Evolutionary conservation across 2,113 vertebrate species (phyloP), one percentile per base, ranked within the genome.

Genomic region (Morone saxatilis): DNA sequence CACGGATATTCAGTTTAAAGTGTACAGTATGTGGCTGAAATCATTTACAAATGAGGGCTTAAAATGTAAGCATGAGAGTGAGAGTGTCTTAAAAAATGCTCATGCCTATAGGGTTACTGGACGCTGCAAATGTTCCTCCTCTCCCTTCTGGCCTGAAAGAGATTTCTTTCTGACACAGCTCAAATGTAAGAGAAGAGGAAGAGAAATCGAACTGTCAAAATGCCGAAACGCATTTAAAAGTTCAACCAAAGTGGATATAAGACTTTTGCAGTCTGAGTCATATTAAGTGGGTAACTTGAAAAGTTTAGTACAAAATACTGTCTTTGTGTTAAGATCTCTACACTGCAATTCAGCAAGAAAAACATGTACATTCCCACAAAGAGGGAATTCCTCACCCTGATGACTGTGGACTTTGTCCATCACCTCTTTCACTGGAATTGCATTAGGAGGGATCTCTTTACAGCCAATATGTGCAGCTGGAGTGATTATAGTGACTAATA

Each of bases 151-250:
- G 12, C 13, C 13, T 1, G 1, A 38, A 36, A 16, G 31, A 41
- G 61, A 57, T 57, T 17, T 1, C 16, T 57, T 67, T 20, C 50
- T 19, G 22, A 16, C 20, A 22, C 38, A 31, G 3, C n/a, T 16
- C 17, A 20, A 6, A 11, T 20, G 31, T 8, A 43, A 51, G 43
- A 41, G 43, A 54, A 12, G 50, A 20, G 22, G 38, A 6, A 57
- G 11, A 13, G 31, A 31, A 40, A 75, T 7, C 4, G 1, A 7
- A 36, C 25, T 31, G 67, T 22, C 51, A 13, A 17, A 1, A 53
- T 38, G 41, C 41, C 59, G 5, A 78, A 12, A 51, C 17, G 13
- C 65, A 25, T 78, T 78, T 69, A 7, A 59, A 68, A n/a, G 47
- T 74, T 74, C 40, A n/a, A 2, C 57, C 43, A 51, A 67, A 68